Conservation (phyloP, 2,888 invertebrate genomes). For the Dolichomitus sp. region DNA sequence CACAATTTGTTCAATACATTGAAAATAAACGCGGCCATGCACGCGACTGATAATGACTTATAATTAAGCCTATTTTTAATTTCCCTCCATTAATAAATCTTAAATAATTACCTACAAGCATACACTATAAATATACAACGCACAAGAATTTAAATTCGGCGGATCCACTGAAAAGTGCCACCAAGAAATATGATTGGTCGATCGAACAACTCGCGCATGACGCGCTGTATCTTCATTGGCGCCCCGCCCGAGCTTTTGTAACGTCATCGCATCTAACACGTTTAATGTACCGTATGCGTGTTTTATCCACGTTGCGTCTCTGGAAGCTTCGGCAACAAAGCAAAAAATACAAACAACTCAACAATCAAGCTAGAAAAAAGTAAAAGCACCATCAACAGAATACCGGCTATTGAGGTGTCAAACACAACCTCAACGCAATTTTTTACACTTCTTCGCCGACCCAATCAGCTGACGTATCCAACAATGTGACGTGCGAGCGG, state of each 20-base stretch:
- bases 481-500: constrained; percentile 11
- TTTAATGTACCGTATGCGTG: not conserved
- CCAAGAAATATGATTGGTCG: not conserved
- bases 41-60: too few relatives aligned
- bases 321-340: not conserved
- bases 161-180: not conserved
- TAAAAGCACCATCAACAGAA: not conserved
- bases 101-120: not conserved
- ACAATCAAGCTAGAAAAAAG: not conserved
- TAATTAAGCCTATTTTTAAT: not conserved
- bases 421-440: constrained; percentile 16
- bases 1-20: too few relatives aligned
- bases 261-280: not conserved
- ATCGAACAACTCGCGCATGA: not conserved
- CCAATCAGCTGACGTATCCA: constrained; percentile 25
- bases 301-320: constrained; percentile 10
- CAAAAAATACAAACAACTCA: not conserved
- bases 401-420: not conserved
- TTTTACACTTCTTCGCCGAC: not conserved
- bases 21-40: too few relatives aligned
- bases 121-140: not conserved
- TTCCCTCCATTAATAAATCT: not conserved
- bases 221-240: not conserved
- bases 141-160: not conserved
- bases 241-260: not conserved